Conservation (phyloP, 1,140 invertebrate species). For the Berghia stephanieae region DNA sequence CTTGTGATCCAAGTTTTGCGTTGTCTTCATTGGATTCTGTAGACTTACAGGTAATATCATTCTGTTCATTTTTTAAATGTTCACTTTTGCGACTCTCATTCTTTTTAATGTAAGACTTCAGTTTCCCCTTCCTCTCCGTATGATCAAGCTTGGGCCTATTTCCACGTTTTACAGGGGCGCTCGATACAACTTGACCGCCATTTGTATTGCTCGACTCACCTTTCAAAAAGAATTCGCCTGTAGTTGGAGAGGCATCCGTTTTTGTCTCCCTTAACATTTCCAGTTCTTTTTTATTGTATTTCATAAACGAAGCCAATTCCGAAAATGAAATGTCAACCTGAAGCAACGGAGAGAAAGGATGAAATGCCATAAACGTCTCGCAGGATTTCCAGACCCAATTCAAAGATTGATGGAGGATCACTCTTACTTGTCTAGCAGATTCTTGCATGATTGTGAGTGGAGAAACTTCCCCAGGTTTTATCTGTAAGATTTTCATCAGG, state of each 20-base stretch:
- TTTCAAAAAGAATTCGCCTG: not conserved
- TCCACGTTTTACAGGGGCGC: not conserved
- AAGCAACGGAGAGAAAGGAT: not conserved
- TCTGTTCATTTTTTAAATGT: not conserved
- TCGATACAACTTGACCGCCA: not conserved
- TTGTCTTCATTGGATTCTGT: not conserved
- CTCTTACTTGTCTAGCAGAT: constrained; percentile 22
- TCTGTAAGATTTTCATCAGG: constrained; percentile 19
- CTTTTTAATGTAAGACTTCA: not conserved
- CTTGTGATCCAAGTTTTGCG: not conserved
- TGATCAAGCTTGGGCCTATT: not conserved
- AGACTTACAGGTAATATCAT: not conserved
- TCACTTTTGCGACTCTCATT: not conserved
- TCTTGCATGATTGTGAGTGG: constrained; percentile 31
- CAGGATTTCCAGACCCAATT: not conserved
- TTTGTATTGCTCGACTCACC: not conserved
- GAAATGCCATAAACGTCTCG: not conserved
- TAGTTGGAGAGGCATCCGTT: not conserved
- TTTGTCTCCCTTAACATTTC: not conserved
- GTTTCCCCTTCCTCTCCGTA: constrained; percentile 5
- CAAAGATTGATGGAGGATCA: constrained; percentile 14
- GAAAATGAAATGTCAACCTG: not conserved
- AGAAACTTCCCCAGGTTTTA: constrained; percentile 31
- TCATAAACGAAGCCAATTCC: not conserved
- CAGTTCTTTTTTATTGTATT: not conserved